phyloP scores from a whole-genome alignment of 2,113 vertebrate genomes.

The Galemys pyrenaicus region DNA sequence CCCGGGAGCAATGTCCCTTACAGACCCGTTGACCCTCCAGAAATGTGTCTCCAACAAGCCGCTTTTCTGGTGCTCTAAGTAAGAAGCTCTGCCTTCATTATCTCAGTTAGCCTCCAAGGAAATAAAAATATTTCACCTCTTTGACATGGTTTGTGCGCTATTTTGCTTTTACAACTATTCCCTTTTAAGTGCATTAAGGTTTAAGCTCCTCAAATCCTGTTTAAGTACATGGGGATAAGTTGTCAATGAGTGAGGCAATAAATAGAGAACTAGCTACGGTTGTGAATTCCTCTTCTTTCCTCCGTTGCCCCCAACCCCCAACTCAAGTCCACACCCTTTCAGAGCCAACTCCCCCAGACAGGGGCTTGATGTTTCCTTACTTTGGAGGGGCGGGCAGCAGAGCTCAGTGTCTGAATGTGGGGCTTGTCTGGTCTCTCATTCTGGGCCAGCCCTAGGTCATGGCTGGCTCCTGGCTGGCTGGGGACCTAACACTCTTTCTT shows the following conservation, averaged over 20 bases:
- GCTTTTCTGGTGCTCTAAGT: neutral
- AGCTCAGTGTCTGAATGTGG: neutral
- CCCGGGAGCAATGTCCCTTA: neutral
- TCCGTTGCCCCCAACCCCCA: neutral
- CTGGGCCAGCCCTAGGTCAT: neutral
- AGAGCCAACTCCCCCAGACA: no score
- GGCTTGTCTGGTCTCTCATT: neutral
- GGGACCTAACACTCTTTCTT: neutral
- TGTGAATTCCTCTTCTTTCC: neutral
- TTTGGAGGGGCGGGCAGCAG: no score
- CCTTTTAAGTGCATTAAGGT: constrained; percentile 76
- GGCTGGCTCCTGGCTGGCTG: neutral
- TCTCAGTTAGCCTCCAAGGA: constrained; percentile 47
- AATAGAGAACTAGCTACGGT: constrained; percentile 52
- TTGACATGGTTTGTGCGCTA: constrained; percentile 42
- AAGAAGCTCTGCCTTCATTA: constrained; percentile 60
- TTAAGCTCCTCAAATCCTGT: constrained; percentile 77
- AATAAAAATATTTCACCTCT: constrained; percentile 51
- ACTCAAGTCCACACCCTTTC: neutral
- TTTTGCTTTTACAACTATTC: constrained; percentile 69
- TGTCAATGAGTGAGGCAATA: constrained; percentile 67
- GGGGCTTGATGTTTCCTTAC: neutral
- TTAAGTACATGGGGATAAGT: constrained; percentile 74
- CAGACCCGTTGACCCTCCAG: neutral
- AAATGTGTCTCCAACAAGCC: neutral